A percentile compares a stretch with the other conserved stretches of the same genome.
phyloP scores from a whole-genome alignment of 2,797 vertebrate species.

The Crypturellus tataupa region DNA sequence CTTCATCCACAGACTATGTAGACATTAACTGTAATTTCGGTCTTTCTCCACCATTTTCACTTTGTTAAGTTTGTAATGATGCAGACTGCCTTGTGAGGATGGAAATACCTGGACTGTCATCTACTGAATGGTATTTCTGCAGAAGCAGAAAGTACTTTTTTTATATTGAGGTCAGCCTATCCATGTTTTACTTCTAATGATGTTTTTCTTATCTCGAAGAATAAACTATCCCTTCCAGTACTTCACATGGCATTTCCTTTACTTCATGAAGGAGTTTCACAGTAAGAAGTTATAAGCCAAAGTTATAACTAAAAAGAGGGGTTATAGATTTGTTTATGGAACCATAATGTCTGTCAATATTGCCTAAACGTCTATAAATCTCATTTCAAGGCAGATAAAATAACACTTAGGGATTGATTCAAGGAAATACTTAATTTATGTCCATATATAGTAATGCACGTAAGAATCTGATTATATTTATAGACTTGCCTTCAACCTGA shows the following conservation, averaged over 20 bases:
- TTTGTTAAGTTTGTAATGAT: background rate
- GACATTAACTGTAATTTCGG: background rate
- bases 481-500: conserved; percentile 26
- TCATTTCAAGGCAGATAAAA: conserved; percentile 46
- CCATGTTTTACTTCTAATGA: background rate
- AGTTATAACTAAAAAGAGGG: background rate
- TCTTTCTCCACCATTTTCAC: background rate
- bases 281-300: conserved; percentile 17
- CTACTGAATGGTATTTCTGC: background rate
- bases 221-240: background rate
- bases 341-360: conserved; percentile 10
- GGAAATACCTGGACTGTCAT: background rate
- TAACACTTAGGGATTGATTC: conserved; percentile 25
- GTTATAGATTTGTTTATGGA: conserved; percentile 20
- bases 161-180: background rate
- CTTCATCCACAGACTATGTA: background rate
- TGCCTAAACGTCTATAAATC: conserved; percentile 18
- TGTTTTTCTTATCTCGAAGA: background rate
- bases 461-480: conserved; percentile 37
- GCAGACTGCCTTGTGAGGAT: background rate
- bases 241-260: background rate
- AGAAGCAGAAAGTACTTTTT: background rate
- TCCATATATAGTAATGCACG: conserved; percentile 10
- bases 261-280: background rate
- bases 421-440: conserved; percentile 21